Evolutionary conservation across 2,797 vertebrate genomes (phyloP).

Genomic region (Echiichthys vipera): DNA sequence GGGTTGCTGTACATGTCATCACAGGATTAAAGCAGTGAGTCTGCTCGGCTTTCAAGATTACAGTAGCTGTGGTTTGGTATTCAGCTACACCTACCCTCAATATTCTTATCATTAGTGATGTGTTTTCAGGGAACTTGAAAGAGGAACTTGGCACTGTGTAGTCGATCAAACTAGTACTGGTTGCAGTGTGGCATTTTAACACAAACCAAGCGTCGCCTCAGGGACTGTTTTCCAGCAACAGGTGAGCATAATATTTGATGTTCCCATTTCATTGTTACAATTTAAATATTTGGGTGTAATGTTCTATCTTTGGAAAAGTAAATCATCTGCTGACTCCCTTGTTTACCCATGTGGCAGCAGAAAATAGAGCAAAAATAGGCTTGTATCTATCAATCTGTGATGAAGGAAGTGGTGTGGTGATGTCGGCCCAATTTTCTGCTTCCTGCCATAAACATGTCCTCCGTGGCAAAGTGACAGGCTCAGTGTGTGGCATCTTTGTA

Average conservation of each 20-base stretch:
- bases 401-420: slow-evolving; percentile 67
- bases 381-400: slow-evolving; percentile 60
- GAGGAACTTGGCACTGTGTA: slow-evolving; percentile 63
- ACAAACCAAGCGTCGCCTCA: slow-evolving; percentile 28
- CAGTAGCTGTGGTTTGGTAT: slow-evolving; percentile 34
- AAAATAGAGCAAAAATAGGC: slow-evolving; percentile 52
- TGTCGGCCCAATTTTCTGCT: slow-evolving; percentile 64
- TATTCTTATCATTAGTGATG: slow-evolving; percentile 60
- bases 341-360: slow-evolving; percentile 22
- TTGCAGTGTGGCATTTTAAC: slow-evolving; percentile 45
- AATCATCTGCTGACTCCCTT: slow-evolving; percentile 26
- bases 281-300: slow-evolving; percentile 26
- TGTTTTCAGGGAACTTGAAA: slow-evolving; percentile 74
- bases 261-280: slow-evolving; percentile 1
- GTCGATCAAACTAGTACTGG: slow-evolving; percentile 31
- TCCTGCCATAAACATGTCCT: slow-evolving; percentile 68
- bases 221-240: slow-evolving; percentile 35
- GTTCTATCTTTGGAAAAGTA: slow-evolving; percentile 22
- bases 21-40: slow-evolving; percentile 34
- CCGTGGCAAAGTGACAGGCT: slow-evolving; percentile 52
- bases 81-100: slow-evolving; percentile 33
- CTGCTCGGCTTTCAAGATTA: slow-evolving; percentile 43
- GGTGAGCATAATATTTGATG: slow-evolving; percentile 29
- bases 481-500: slow-evolving; percentile 70
- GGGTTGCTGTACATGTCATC: slow-evolving; percentile 42